Conservation (phyloP, 2,797 vertebrate species). For the Pteropus rufus region DNA sequence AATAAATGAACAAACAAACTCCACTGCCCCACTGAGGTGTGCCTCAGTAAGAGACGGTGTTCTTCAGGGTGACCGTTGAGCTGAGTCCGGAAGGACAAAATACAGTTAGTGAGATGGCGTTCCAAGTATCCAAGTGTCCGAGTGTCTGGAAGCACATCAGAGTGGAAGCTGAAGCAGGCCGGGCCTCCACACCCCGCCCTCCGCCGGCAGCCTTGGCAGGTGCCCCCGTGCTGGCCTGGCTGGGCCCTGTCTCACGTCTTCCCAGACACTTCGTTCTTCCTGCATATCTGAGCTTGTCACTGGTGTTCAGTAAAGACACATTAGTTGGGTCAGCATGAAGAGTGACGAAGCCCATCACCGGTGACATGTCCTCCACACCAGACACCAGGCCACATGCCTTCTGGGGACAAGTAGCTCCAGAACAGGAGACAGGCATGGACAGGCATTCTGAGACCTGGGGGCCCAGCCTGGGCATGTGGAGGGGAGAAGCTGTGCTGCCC, state of each 20-base stretch:
- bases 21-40: accelerated
- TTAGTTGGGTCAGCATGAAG: not conserved
- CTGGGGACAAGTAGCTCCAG: not conserved
- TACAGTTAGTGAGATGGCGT: not conserved
- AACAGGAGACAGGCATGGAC: not conserved
- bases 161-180: not conserved
- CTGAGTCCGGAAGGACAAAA: not conserved
- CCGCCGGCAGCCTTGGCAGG: accelerated
- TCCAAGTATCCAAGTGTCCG: accelerated
- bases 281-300: not conserved
- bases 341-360: not conserved
- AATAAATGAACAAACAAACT: not conserved
- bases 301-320: not conserved
- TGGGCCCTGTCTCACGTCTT: not conserved
- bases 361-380: not conserved
- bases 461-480: not conserved
- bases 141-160: not conserved
- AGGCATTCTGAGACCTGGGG: not conserved
- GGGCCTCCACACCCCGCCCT: not conserved
- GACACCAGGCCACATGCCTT: not conserved
- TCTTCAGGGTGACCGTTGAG: not conserved
- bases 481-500: accelerated
- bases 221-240: not conserved
- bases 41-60: accelerated
- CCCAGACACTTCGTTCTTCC: not conserved